Evolutionary conservation across 2,113 vertebrate genomes (phyloP).

Genomic region (Corvus moneduloides): DNA sequence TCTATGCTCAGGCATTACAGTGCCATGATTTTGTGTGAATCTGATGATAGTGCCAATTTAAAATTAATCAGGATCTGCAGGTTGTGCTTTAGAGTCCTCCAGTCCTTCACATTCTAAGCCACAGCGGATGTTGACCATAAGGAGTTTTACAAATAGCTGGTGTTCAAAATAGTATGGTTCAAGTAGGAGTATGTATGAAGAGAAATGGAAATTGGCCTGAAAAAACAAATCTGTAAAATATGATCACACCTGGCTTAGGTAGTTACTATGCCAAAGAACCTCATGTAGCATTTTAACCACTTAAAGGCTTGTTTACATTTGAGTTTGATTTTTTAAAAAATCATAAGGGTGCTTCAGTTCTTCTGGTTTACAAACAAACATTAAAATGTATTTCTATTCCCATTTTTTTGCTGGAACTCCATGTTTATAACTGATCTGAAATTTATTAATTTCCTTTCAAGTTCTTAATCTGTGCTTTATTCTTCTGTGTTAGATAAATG

Average conservation of each 20-base stretch:
- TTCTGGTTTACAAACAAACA: not conserved
- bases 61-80: not conserved
- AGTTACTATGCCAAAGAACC: not conserved
- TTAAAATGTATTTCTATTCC: not conserved
- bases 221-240: not conserved
- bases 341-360: not conserved
- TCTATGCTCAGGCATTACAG: not conserved
- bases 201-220: not conserved
- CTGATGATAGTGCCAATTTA: not conserved
- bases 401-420: not conserved
- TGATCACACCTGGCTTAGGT: not conserved
- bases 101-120: not conserved
- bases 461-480: not conserved
- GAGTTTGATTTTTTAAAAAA: not conserved
- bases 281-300: not conserved
- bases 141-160: not conserved
- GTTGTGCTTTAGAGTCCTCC: not conserved
- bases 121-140: fast-evolving
- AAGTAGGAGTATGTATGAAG: not conserved
- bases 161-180: not conserved
- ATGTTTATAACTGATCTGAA: not conserved
- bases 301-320: not conserved
- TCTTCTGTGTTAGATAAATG: not conserved
- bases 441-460: not conserved
- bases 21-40: not conserved